Base-by-base conservation (phyloP, 1,140 invertebrate species). In the Fopius arisanus region DNA sequence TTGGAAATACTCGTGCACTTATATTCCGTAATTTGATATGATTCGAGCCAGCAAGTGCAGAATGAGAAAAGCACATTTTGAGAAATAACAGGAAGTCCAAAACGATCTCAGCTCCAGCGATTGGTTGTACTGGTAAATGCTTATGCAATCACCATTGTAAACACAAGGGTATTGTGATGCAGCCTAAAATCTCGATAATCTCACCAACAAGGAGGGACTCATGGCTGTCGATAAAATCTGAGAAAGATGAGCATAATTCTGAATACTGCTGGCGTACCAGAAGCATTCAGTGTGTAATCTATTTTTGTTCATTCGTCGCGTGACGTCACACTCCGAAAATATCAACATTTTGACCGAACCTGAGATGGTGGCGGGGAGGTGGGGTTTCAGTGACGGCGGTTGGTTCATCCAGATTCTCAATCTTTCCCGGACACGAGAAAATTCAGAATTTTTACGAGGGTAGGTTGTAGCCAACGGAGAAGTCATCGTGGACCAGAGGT, bases 271-370 rank as follows among this genome's bases (percentile, higher is more conserved):
- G 80, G 73, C 82, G 80, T 85, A 84, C 83, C 84, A 84, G 83
- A 84, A 82, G 82, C 80, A 75, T 23, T 48, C 78, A 75, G 75
- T 69, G 5, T 33, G n/a, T 77, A 67, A 80, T 43, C 86, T 88
- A 88, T 87, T 88, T 88, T 74, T 65, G 80, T 82, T 78, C 80
- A 82, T 78, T 59, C 77, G 79, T 72, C 77, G 82, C 43, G 77
- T 88, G 87, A 87, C 87, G 87, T 88, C 84, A 84, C 78, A 71
- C 37, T 79, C 79, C 86, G 75, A 84, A 88, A 88, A 88, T 88
- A 88, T 81, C 85, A 76, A 76, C 78, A 81, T 83, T 77, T 77
- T 75, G 37, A 68, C 75, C 80, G 82, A 80, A 79, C 78, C 80
- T 80, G 81, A 85, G 80, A 78, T 75, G 78, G 37, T 37, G 54